Base-by-base conservation (phyloP, 1,140 invertebrate species). In the Lepidostoma basale region DNA sequence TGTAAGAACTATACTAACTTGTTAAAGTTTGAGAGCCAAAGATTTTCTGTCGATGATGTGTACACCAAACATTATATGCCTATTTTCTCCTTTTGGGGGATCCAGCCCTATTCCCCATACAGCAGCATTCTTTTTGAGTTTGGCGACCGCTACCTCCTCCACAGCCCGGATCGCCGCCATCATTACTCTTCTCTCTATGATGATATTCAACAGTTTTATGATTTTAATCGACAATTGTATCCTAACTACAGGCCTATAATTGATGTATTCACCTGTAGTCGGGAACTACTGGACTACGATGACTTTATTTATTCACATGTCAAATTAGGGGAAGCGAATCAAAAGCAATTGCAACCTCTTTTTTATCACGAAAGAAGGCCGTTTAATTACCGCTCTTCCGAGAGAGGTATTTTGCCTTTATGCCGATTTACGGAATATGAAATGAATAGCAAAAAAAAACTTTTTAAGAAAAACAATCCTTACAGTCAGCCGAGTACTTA, bases 231-330 rank as follows among this genome's bases (percentile, higher is more conserved):
- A 10, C 47, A 23, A 25, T 45, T 71, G 0, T 60, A 40, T 18
- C 54, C 49, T 3, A 49, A 62, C 45, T 73, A 73, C 58, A 70
- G 62, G 63, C 69, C 68, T 9, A 39, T 58, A 3, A 60, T 70
- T 12, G 72, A 73, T 49, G 49, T 73, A 49, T 59, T 62, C 8
- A n/a, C 60, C 20, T 68, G 56, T 36, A 68, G 72, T 33, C 62
- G 65, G 62, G 69, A 73, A 58, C 20, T 73, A 16, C 30, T 73
- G 72, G 72, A 73, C 69, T 73, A 73, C 65, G 72, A 73, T 73
- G 72, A 73, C 45, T 73, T 68, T 56, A 47, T 69, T 25, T 68
- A 68, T 33, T 65, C 72, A 39, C 60, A 73, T 49, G 59, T 45
- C 36, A 69, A 70, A 30, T n/a, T 60, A 4, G 68, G 44, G 26